These are phyloP conservation scores for Pangasius mekongensis DNA, from an alignment of 2,797 vertebrate genomes.

Conservation along the genomic window DNA sequence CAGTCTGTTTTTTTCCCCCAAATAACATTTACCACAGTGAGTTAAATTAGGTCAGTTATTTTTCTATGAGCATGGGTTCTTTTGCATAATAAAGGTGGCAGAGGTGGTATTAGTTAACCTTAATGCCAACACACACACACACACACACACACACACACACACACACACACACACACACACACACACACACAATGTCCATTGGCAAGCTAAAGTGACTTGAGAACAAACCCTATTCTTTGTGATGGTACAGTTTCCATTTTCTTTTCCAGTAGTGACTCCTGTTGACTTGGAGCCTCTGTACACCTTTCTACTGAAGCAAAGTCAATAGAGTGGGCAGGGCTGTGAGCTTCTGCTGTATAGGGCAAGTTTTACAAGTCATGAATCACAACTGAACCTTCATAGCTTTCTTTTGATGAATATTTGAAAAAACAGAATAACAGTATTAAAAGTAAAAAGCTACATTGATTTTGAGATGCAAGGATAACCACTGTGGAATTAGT, in stretches of 20 bases:
- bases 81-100: slow-evolving; percentile 40
- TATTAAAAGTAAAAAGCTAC: slow-evolving; percentile 51
- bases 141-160: slow-evolving; percentile 30
- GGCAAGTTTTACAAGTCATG: slow-evolving; percentile 48
- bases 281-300: slow-evolving; percentile 34
- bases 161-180: slow-evolving; percentile 3
- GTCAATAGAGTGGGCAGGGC: slow-evolving; percentile 47
- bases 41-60: slow-evolving; percentile 51
- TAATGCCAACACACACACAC: slow-evolving; percentile 20
- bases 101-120: slow-evolving; percentile 49
- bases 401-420: slow-evolving; percentile 61
- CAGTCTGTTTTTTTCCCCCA: background rate
- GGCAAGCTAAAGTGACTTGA: slow-evolving; percentile 32
- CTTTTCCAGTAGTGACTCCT: slow-evolving; percentile 25
- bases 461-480: slow-evolving; percentile 55
- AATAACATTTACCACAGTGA: slow-evolving; percentile 47
- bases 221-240: slow-evolving; percentile 29
- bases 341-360: slow-evolving; percentile 41
- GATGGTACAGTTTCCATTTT: slow-evolving; percentile 34
- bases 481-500: slow-evolving; percentile 50
- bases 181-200: slow-evolving; percentile 10
- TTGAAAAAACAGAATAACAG: slow-evolving; percentile 55
- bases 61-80: slow-evolving; percentile 47
- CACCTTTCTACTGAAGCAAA: slow-evolving; percentile 38
- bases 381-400: slow-evolving; percentile 37